Conservation (phyloP, 1,140 invertebrate genomes). For the Drosophila novamexicana region DNA sequence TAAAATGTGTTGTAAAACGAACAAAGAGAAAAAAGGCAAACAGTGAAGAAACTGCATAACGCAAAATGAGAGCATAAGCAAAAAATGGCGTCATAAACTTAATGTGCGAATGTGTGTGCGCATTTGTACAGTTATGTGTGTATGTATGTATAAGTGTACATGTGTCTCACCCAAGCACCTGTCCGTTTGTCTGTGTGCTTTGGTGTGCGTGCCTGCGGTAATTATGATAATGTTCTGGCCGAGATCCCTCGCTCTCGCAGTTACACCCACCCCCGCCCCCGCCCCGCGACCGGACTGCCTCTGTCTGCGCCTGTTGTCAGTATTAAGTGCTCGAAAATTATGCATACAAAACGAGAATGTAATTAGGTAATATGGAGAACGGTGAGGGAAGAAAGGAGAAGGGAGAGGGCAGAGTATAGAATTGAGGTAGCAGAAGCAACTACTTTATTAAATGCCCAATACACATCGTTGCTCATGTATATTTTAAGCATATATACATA, state of each 20-base stretch:
- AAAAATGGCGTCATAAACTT: constrained; percentile 55
- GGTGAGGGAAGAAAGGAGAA: neutral
- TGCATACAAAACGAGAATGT: constrained; percentile 71
- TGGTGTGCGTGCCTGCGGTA: constrained; percentile 54
- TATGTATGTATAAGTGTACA: constrained; percentile 5
- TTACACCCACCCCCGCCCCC: neutral
- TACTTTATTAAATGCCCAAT: constrained; percentile 20
- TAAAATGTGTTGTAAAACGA: constrained; percentile 32
- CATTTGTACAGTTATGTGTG: constrained; percentile 26
- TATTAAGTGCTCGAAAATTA: constrained; percentile 64
- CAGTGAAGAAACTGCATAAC: constrained; percentile 38
- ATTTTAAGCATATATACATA: constrained; percentile 35
- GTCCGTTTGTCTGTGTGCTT: constrained; percentile 33
- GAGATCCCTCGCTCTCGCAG: constrained; percentile 21
- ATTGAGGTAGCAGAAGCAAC: neutral
- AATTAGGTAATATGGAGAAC: constrained; percentile 67
- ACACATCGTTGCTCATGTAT: constrained; percentile 50
- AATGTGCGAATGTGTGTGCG: constrained; percentile 27
- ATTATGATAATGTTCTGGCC: constrained; percentile 73
- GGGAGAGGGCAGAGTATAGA: neutral
- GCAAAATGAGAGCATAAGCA: constrained; percentile 41
- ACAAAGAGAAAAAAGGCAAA: constrained; percentile 17
- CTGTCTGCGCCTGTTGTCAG: constrained; percentile 22
- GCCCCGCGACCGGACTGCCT: constrained; percentile 6
- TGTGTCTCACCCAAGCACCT: constrained; percentile 31